Evolutionary conservation across 2,797 vertebrate genomes (phyloP).

Genomic region (Leucoraja ocellata): DNA sequence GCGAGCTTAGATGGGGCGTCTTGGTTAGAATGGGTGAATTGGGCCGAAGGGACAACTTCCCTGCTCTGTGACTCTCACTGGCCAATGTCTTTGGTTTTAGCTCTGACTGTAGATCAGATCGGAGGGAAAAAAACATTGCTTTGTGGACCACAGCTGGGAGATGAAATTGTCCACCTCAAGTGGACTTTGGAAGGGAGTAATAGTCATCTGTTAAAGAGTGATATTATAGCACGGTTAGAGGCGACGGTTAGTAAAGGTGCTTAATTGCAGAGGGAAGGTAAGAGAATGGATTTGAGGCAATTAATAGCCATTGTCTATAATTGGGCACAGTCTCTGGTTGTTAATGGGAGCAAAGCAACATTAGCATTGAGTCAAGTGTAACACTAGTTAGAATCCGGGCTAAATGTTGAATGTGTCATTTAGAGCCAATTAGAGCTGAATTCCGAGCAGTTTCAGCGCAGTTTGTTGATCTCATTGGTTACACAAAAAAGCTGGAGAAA

Average conservation of each 20-base stretch:
- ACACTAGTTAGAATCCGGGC: not conserved
- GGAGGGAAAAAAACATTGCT: not conserved
- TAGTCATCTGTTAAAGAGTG: not conserved
- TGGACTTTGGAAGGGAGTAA: not conserved
- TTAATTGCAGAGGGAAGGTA: not conserved
- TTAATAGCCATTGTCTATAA: not conserved
- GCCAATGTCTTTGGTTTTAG: not conserved
- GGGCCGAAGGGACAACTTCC: no score
- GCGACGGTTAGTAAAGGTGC: not conserved
- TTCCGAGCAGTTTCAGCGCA: not conserved
- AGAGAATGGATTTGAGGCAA: no score
- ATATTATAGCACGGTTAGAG: not conserved
- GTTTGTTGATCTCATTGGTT: not conserved
- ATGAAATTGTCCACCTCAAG: not conserved
- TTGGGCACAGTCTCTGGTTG: not conserved
- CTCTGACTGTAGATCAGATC: not conserved
- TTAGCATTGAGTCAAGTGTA: not conserved
- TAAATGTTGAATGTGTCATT: not conserved
- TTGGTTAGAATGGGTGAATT: no score
- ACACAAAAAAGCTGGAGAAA: no score
- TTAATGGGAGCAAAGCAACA: not conserved
- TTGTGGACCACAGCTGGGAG: not conserved
- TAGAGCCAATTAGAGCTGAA: not conserved
- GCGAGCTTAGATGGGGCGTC: no score
- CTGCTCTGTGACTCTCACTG: no score